Evolutionary conservation across 2,113 vertebrate species (phyloP), one percentile per base, ranked within the genome.

Genomic region (Corapipo altera): DNA sequence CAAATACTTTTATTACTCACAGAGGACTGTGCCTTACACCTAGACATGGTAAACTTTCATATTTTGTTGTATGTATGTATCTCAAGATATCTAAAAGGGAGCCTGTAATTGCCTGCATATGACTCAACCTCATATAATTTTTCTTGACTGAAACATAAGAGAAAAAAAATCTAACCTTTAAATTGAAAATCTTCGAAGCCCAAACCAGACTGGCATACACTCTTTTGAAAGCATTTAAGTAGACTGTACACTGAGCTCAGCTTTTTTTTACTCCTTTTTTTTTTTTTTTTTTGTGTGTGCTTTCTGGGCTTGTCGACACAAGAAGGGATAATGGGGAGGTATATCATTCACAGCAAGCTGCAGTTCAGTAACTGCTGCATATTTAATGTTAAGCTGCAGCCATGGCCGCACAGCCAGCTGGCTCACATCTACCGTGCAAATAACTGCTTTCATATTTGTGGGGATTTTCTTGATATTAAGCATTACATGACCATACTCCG

Each of bases 301-400:
- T 79, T 73, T 76, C 61, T 66, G 58, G 74, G 54, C 78, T 91
- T 93, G 88, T 86, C 59, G 19, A 43, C 51, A 67, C 75, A 92
- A 62, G 88, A 33, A 91, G 35, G 88, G 54, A 67, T 96, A 97
- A 90, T 86, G 85, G 64, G 71, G 59, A 96, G 33, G 62, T 93
- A 77, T 51, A 86, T 92, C 51, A 70, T 62, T 88, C 92, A 89
- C 82, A 92, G 82, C 2, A 6, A 94, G 88, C 83, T 92, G 64
- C 55, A 85, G 94, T 39, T 94, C 88, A 83, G 64, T 83, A 83
- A 67, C 79, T 95, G 69, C 90, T 92, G 86, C 88, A 96, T 96
- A 92, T 88, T 95, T 92, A 85, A 92, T 93, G 72, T 24, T 30
- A 5, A 51, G 35, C 91, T 94, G 82, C 85, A 96, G 67, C 75